Conservation (phyloP, 2,797 vertebrate species). For the Bradypodion ventrale region DNA sequence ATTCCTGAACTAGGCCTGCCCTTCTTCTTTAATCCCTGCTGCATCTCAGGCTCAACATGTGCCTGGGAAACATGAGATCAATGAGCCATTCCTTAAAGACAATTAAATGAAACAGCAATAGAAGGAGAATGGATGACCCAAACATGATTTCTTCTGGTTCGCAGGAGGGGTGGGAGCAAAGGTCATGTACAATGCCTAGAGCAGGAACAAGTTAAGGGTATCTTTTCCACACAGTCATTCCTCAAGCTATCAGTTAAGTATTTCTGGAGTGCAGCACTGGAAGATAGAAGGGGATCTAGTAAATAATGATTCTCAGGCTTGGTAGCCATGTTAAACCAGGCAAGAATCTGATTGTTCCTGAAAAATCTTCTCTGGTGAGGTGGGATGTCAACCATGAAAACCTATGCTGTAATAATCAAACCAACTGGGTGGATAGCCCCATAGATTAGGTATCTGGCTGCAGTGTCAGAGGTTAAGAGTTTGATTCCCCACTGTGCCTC, state of each 20-base stretch:
- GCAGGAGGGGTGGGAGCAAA: conserved; percentile 36
- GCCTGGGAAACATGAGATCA: conserved; percentile 37
- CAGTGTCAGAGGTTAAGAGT: too few relatives aligned
- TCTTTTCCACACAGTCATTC: neutral
- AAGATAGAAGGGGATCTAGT: neutral
- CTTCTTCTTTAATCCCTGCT: conserved; percentile 10
- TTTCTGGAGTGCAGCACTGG: neutral
- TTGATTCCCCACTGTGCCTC: too few relatives aligned
- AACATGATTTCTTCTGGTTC: conserved; percentile 6
- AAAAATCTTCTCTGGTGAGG: neutral
- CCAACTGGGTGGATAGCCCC: too few relatives aligned
- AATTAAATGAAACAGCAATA: neutral
- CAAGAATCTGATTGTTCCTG: neutral
- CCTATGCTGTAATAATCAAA: too few relatives aligned
- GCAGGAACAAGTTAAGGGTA: conserved; percentile 2
- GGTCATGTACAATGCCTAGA: conserved; percentile 21
- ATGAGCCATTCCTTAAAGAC: conserved; percentile 36
- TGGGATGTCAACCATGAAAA: neutral
- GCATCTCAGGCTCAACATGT: conserved; percentile 28
- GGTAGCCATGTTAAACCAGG: neutral
- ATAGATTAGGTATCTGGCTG: too few relatives aligned
- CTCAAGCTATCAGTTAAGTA: neutral
- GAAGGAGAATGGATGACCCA: neutral
- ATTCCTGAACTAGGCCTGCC: neutral
- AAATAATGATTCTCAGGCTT: neutral